phyloP scores from a whole-genome alignment of 2,888 invertebrate species.

The Chaetogeoica ovagalla region DNA sequence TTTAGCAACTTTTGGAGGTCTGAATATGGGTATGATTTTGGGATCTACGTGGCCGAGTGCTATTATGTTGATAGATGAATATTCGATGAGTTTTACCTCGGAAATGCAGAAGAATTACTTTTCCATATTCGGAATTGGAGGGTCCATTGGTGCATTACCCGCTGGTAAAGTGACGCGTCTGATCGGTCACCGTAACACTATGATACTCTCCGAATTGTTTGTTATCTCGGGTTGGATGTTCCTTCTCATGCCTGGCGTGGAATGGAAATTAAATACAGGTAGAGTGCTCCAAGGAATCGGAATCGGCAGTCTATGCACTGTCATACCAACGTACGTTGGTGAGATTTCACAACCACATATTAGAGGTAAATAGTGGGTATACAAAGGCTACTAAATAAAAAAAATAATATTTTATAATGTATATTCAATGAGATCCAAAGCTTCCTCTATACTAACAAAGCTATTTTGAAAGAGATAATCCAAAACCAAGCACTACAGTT shows the following conservation, averaged over 20 bases:
- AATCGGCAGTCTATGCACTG: conserved; percentile 76
- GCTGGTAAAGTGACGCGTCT: conserved; percentile 70
- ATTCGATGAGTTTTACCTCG: conserved; percentile 41
- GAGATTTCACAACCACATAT: conserved; percentile 83
- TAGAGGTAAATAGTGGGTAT: conserved; percentile 64
- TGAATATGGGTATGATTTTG: conserved; percentile 74
- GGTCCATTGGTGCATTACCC: conserved; percentile 74
- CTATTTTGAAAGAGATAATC: too few species aligned
- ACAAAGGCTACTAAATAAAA: too few species aligned
- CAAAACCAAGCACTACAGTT: too few species aligned
- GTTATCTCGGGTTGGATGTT: conserved; percentile 73
- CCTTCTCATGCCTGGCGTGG: conserved; percentile 68
- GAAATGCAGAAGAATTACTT: conserved; percentile 67
- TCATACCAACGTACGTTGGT: conserved; percentile 84
- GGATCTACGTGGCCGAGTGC: conserved; percentile 83
- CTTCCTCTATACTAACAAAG: too few species aligned
- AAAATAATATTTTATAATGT: too few species aligned
- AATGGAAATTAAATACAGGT: conserved; percentile 69
- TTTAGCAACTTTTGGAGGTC: conserved; percentile 72
- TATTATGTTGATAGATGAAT: conserved; percentile 63
- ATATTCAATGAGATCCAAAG: too few species aligned
- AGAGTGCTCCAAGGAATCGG: conserved; percentile 76
- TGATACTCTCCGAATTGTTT: conserved; percentile 68
- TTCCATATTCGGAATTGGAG: conserved; percentile 76
- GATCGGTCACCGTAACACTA: conserved; percentile 71